A percentile compares a stretch with the other conserved stretches of the same genome.
Conservation (phyloP, 2,797 vertebrate species). For the Malacoctenus gilli region DNA sequence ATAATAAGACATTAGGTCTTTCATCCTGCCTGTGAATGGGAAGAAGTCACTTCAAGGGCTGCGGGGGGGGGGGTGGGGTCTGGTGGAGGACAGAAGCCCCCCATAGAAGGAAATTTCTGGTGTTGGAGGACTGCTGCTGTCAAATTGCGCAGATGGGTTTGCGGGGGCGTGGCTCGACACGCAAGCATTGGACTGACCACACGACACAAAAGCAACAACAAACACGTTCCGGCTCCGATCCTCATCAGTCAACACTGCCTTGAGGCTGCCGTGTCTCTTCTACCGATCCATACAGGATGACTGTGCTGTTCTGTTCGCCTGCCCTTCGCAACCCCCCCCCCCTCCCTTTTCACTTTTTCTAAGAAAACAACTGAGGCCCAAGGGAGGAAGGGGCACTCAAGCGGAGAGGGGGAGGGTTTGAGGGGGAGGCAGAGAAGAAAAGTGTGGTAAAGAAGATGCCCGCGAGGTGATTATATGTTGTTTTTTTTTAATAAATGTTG, state of each 20-base stretch:
- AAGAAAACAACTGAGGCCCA: constrained; percentile 44
- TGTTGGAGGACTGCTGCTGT: too few relatives aligned
- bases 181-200: constrained; percentile 44
- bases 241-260: constrained; percentile 46
- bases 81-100: too few relatives aligned
- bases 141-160: too few relatives aligned
- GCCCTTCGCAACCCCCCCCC: constrained; percentile 19
- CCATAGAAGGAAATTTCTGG: too few relatives aligned
- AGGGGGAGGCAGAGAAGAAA: constrained; percentile 28
- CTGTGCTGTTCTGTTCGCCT: constrained; percentile 45
- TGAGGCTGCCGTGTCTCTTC: constrained; percentile 35
- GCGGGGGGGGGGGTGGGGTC: too few relatives aligned
- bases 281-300: constrained; percentile 69
- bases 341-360: constrained; percentile 28
- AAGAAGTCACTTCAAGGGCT: too few relatives aligned
- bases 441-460: constrained; percentile 27
- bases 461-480: constrained; percentile 19
- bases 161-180: too few relatives aligned
- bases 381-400: constrained; percentile 28
- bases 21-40: too few relatives aligned
- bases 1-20: too few relatives aligned
- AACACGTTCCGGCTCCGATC: constrained; percentile 33
- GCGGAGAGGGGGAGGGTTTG: constrained; percentile 16
- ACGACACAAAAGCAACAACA: constrained; percentile 44
- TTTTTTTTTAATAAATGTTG: constrained; percentile 1